Conservation (phyloP, 2,888 invertebrate genomes). For the Zootermopsis nevadensis region DNA sequence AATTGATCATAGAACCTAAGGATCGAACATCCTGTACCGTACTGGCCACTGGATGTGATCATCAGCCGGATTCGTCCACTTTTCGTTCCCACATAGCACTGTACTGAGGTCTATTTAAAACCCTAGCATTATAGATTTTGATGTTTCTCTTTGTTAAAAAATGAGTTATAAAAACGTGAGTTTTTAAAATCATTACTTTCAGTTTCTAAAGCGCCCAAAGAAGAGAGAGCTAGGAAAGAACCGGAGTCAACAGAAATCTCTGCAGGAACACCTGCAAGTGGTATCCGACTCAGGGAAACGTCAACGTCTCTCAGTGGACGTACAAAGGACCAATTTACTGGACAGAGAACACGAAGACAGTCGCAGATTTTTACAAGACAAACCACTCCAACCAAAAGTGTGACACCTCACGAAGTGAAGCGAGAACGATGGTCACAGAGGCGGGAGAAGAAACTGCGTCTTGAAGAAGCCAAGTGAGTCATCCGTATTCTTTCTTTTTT, state of each 20-base stretch:
- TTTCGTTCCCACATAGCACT: too few species aligned
- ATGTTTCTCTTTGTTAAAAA: too few species aligned
- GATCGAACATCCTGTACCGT: too few species aligned
- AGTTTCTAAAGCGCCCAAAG: conserved; percentile 11
- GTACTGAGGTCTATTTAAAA: too few species aligned
- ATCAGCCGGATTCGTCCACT: too few species aligned
- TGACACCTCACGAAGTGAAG: not conserved
- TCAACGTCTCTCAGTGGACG: not conserved
- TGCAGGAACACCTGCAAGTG: not conserved
- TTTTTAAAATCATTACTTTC: not conserved
- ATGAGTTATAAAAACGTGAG: not conserved
- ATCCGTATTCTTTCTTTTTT: too few species aligned
- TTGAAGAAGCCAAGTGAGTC: conserved; percentile 37
- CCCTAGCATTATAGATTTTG: too few species aligned
- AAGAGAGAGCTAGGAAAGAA: conserved; percentile 21
- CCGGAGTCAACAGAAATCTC: not conserved
- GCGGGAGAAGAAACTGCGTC: conserved; percentile 49
- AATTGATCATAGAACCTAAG: too few species aligned
- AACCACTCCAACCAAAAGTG: not conserved
- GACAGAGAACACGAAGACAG: conserved; percentile 27
- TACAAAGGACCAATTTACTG: not conserved
- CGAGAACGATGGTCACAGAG: conserved; percentile 52
- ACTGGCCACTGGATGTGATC: too few species aligned
- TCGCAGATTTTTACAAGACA: not conserved
- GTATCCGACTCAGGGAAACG: not conserved